These are phyloP conservation scores for Athalia circularis DNA, from an alignment of 2,888 invertebrate species.

Conservation along the genomic window DNA sequence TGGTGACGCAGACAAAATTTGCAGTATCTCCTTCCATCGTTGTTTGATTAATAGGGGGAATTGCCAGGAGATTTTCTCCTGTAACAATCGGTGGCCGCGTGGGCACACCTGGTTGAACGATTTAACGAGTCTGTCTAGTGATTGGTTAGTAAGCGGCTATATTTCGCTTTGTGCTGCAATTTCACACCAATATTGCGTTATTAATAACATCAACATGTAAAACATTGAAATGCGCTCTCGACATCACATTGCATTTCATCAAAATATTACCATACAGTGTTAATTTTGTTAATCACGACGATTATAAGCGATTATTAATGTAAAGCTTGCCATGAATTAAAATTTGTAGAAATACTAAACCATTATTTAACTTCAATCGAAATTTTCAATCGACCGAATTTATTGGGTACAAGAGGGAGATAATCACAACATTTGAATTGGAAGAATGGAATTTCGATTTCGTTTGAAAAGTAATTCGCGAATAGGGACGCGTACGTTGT, in stretches of 20 bases:
- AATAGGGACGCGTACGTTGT: constrained; percentile 2
- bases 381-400: no score
- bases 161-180: constrained; percentile 25
- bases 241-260: background rate
- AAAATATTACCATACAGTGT: background rate
- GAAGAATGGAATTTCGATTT: no score
- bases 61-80: constrained; percentile 92
- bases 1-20: constrained; percentile 88
- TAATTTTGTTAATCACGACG: constrained; percentile 34
- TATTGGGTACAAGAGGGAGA: no score
- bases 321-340: constrained; percentile 2
- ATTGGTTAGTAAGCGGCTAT: constrained; percentile 68
- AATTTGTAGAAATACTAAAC: no score
- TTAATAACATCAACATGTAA: constrained; percentile 9
- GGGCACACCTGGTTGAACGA: constrained; percentile 71
- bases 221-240: background rate
- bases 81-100: constrained; percentile 67
- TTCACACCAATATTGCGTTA: constrained; percentile 47
- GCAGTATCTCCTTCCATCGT: constrained; percentile 89
- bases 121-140: constrained; percentile 72
- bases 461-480: no score
- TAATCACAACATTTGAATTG: no score
- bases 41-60: constrained; percentile 92
- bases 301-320: constrained; percentile 27
- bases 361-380: no score